Evolutionary conservation across 2,888 invertebrate genomes (phyloP).

Genomic region (Pandemis heparana): DNA sequence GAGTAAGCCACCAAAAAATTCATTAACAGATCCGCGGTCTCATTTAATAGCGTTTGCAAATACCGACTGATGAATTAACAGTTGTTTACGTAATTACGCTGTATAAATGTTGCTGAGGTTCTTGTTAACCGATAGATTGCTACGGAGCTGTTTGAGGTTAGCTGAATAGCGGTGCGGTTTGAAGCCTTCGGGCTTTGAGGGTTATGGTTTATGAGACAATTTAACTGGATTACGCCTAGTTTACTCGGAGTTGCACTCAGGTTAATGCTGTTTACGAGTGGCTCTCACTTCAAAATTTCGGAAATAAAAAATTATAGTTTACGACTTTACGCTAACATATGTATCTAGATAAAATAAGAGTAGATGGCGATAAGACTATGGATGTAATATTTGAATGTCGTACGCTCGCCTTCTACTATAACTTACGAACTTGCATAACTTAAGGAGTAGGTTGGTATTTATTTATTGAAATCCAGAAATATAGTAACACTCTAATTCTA

Average conservation of each 20-base stretch:
- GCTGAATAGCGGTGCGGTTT: neutral
- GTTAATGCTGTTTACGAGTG: no score
- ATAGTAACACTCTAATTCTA: no score
- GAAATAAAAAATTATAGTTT: no score
- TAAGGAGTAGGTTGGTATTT: no score
- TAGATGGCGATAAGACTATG: no score
- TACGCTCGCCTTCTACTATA: no score
- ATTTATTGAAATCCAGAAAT: no score
- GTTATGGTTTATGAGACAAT: slow-evolving; percentile 3
- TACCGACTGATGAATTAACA: slow-evolving; percentile 16
- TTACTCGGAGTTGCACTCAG: neutral
- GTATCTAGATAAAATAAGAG: no score
- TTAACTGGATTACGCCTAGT: neutral
- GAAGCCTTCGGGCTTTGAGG: neutral
- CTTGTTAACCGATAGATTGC: slow-evolving; percentile 30
- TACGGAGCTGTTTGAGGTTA: neutral
- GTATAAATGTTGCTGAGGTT: slow-evolving; percentile 21
- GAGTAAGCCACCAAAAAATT: neutral
- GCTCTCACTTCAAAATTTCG: no score
- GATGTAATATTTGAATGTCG: no score
- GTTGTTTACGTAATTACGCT: slow-evolving; percentile 34
- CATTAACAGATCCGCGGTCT: slow-evolving; percentile 13
- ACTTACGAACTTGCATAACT: no score
- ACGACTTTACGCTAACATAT: no score
- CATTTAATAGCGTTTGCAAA: neutral